These are phyloP conservation scores for Merops nubicus DNA, from an alignment of 2,113 vertebrate genomes.

Conservation along the genomic window DNA sequence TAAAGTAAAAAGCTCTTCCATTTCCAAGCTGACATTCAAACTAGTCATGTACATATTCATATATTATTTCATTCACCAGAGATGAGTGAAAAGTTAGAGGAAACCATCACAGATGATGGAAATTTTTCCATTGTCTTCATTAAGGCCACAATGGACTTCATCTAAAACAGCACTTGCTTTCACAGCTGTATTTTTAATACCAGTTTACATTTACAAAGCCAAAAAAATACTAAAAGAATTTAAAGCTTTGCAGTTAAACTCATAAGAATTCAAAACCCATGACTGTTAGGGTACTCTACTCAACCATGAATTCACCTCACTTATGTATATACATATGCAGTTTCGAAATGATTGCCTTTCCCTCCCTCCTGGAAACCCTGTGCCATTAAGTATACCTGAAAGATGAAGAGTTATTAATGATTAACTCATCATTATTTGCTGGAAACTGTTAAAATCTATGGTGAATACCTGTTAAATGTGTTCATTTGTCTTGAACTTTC, in stretches of 20 bases:
- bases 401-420: not conserved
- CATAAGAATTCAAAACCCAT: not conserved
- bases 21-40: not conserved
- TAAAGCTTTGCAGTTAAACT: not conserved
- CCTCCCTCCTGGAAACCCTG: not conserved
- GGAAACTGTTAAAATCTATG: not conserved
- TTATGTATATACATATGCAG: not conserved
- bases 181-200: not conserved
- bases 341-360: not conserved
- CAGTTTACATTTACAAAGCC: not conserved
- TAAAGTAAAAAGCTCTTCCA: not conserved
- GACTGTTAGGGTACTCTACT: not conserved
- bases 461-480: not conserved
- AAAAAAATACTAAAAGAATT: not conserved
- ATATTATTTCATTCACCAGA: not conserved
- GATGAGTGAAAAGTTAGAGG: not conserved
- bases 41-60: not conserved
- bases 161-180: not conserved
- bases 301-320: not conserved
- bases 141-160: not conserved
- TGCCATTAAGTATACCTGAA: not conserved
- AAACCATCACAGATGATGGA: not conserved
- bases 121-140: not conserved
- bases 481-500: constrained; percentile 15
- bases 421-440: not conserved